Base-by-base conservation (phyloP, 2,797 vertebrate genomes). In the Sebastes cheni region DNA sequence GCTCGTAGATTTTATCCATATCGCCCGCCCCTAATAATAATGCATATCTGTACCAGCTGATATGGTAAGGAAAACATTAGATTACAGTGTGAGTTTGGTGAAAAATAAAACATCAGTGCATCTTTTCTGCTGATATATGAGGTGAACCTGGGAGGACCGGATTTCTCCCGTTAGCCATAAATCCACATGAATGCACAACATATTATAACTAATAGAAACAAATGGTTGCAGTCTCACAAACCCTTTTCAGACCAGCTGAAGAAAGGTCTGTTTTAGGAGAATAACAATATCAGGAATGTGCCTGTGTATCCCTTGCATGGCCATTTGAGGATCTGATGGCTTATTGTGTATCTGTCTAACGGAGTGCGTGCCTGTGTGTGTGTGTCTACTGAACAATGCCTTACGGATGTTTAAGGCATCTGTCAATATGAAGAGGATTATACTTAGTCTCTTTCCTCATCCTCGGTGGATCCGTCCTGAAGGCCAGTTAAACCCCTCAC, bases 171-270 rank as follows among this genome's bases (percentile, higher is more conserved):
- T 67, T 66, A 29, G 61, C 20, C 55, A 12, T 13, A 30, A 75
- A 75, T 72, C 58, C 25, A 58, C 27, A 70, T 50, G 8, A 79
- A 60, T 66, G 58, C 20, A 75, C 29, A 68, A 72, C 16, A 61
- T 66, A 56, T 82, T 69, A 65, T 72, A 67, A 69, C 55, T 81
- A 18, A 20, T 71, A 42, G 27, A 73, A 50, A 70, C 55, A 55
- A 75, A 58, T 6, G 3, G 42, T 59, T 86, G 16, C 32, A 42
- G 79, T 72, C 23, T 34, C 36, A 68, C 56, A 82, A 88, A 86
- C 77, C 61, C 72, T 81, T 91, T 83, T 93, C 92, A 94, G 92
- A 91, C 93, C 94, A 92, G 94, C 92, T 93, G 93, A 94, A 94
- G 58, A 91, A 75, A 89, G 71, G 68, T 85, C 83, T 70, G 42